A percentile compares a stretch with the other conserved stretches of the same genome.
Evolutionary conservation across 1,140 invertebrate species (phyloP).

Genomic region (Papilio helenus): DNA sequence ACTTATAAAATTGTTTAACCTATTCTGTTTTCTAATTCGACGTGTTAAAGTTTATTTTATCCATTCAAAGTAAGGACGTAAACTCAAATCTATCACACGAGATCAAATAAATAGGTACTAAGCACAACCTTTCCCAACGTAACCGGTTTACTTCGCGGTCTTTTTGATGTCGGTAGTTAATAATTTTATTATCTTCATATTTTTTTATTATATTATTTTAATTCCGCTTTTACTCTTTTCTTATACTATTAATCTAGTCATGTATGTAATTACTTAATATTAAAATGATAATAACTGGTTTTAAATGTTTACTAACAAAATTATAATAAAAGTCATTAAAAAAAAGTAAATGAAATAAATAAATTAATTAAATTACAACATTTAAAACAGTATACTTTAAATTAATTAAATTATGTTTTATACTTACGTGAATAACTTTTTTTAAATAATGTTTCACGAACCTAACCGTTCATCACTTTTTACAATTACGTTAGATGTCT

Average conservation of each 20-base stretch:
- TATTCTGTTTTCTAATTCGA: neutral
- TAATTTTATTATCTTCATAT: neutral
- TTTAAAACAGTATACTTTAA: neutral
- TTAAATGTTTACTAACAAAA: neutral
- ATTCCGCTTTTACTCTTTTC: neutral
- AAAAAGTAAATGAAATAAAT: neutral
- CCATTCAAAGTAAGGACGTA: constrained; percentile 20
- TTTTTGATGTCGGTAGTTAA: constrained; percentile 27
- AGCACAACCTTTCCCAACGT: constrained; percentile 32
- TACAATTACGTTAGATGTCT: neutral
- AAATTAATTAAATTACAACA: neutral
- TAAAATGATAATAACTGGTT: neutral
- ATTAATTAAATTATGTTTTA: neutral
- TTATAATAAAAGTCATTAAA: neutral
- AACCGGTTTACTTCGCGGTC: constrained; percentile 18
- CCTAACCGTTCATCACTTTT: constrained; percentile 19
- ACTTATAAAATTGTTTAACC: neutral
- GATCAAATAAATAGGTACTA: constrained; percentile 33
- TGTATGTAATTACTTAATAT: neutral
- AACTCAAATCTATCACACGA: constrained; percentile 34
- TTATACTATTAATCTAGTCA: neutral
- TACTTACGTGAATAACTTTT: constrained; percentile 9
- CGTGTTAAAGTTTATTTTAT: constrained; percentile 23
- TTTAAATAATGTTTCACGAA: neutral
- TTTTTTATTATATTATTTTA: neutral